phyloP scores from a whole-genome alignment of 2,797 vertebrate genomes.

The Heteromormyrus szaboi region DNA sequence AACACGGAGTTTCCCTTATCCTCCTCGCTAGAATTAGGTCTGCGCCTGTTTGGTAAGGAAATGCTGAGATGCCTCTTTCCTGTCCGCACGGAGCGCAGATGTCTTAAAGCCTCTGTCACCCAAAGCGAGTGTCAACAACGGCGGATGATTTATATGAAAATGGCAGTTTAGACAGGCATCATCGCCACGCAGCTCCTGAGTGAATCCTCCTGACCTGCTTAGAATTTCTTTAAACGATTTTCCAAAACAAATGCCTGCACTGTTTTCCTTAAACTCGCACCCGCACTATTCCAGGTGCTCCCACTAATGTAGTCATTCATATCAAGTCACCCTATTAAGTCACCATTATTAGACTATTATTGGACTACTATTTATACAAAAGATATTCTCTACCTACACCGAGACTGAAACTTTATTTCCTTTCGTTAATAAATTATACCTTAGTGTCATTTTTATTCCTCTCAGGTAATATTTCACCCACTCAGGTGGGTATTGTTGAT shows the following conservation, averaged over 20 bases:
- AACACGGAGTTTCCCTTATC: not conserved
- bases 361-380: not conserved
- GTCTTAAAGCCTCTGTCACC: not conserved
- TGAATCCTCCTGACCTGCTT: not conserved
- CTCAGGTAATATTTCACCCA: not conserved
- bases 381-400: not conserved
- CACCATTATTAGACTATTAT: not conserved
- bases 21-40: not conserved
- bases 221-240: constrained; percentile 1
- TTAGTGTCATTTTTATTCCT: not conserved
- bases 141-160: not conserved
- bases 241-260: not conserved
- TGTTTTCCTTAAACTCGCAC: not conserved
- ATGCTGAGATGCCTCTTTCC: not conserved
- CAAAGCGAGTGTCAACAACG: constrained; percentile 3
- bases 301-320: not conserved
- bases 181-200: not conserved
- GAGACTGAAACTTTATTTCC: constrained; percentile 1
- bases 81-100: not conserved
- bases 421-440: not conserved
- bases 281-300: not conserved
- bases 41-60: not conserved
- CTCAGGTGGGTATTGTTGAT: not conserved
- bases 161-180: not conserved
- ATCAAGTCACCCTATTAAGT: not conserved